phyloP scores from a whole-genome alignment of 1,140 invertebrate species.

The Lepeophtheirus salmonis region DNA sequence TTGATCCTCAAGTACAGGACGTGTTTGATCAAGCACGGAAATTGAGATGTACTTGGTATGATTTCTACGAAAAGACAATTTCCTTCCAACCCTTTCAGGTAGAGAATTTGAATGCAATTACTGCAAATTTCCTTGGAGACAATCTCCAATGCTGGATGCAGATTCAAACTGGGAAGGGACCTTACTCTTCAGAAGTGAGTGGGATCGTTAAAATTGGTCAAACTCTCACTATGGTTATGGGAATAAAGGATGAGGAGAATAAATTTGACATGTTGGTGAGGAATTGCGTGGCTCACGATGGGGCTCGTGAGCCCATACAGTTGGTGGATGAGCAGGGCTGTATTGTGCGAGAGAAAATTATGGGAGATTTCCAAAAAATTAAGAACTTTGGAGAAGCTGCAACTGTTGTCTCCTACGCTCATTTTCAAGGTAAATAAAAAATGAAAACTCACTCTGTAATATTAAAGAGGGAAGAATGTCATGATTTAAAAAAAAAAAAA shows the following conservation, averaged over 20 bases:
- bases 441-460: no score
- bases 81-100: conserved; percentile 83
- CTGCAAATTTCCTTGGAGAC: conserved; percentile 80
- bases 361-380: conserved; percentile 80
- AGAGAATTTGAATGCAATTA: conserved; percentile 79
- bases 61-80: conserved; percentile 82
- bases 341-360: conserved; percentile 75
- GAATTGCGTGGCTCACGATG: conserved; percentile 83
- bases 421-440: conserved; percentile 46
- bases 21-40: conserved; percentile 57
- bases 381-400: conserved; percentile 85
- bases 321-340: conserved; percentile 77
- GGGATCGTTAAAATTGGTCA: conserved; percentile 87
- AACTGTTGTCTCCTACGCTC: conserved; percentile 77
- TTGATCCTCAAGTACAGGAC: conserved; percentile 82
- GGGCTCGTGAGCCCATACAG: conserved; percentile 55
- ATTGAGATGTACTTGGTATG: conserved; percentile 75
- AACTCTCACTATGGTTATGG: conserved; percentile 86
- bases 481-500: no score
- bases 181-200: conserved; percentile 80
- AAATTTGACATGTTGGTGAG: conserved; percentile 86
- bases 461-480: no score
- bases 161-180: conserved; percentile 69
- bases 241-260: conserved; percentile 84
- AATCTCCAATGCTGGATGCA: conserved; percentile 92